A percentile compares a stretch with the other conserved stretches of the same genome.
phyloP scores from a whole-genome alignment of 2,797 vertebrate genomes.

The Anguilla anguilla region DNA sequence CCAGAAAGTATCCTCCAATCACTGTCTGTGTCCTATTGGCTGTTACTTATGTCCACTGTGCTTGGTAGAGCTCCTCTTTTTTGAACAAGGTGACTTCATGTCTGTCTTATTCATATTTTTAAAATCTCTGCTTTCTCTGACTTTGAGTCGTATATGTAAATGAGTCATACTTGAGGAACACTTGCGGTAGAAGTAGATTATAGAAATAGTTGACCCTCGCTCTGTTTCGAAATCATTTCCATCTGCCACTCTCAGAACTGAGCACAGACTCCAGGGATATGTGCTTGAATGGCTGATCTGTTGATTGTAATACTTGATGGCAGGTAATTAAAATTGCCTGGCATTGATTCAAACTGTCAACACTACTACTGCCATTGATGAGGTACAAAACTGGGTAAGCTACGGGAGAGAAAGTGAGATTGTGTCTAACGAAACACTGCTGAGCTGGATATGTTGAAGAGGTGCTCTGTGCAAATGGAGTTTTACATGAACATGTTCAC shows the following conservation, averaged over 20 bases:
- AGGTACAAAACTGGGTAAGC: background rate
- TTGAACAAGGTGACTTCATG: too few species aligned
- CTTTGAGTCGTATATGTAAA: background rate
- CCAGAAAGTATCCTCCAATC: too few species aligned
- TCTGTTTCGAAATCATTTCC: background rate
- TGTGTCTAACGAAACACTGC: background rate
- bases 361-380: slow-evolving; percentile 12
- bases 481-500: slow-evolving; percentile 51
- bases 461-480: background rate
- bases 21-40: too few species aligned
- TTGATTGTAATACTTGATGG: background rate
- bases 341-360: slow-evolving; percentile 14
- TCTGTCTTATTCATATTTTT: too few species aligned
- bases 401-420: background rate
- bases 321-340: slow-evolving; percentile 16
- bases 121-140: background rate
- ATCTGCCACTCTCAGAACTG: background rate
- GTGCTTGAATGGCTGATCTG: background rate
- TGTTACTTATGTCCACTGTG: too few species aligned
- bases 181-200: background rate
- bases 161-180: background rate
- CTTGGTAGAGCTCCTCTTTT: too few species aligned
- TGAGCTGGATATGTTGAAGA: background rate
- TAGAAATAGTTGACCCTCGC: background rate
- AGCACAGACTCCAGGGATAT: background rate